A percentile compares a stretch with the other conserved stretches of the same genome.
phyloP scores from a whole-genome alignment of 1,140 invertebrate genomes.

The Ips typographus region DNA sequence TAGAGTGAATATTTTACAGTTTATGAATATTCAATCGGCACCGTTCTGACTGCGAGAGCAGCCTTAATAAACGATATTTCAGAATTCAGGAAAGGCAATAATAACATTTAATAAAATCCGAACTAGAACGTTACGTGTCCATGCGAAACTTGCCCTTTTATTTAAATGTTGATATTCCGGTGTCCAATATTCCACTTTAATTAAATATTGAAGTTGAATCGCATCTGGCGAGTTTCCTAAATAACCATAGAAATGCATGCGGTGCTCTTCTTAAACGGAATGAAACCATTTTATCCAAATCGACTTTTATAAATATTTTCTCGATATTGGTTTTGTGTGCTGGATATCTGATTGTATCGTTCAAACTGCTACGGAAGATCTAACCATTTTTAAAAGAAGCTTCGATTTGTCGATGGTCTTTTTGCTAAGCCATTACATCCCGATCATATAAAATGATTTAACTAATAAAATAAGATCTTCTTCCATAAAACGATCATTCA shows the following conservation, averaged over 20 bases:
- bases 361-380: not conserved
- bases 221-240: constrained; percentile 24
- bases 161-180: constrained; percentile 26
- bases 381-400: constrained; percentile 12
- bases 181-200: constrained; percentile 26
- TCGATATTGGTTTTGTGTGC: constrained; percentile 20
- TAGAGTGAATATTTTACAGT: not conserved
- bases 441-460: too few relatives aligned
- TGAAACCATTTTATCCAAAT: constrained; percentile 29
- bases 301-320: constrained; percentile 32
- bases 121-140: not conserved
- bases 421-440: not conserved
- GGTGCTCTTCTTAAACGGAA: constrained; percentile 29
- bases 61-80: constrained; percentile 1
- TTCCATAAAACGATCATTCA: too few relatives aligned
- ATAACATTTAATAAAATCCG: constrained; percentile 14
- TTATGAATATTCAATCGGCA: constrained; percentile 2
- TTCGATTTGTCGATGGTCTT: constrained; percentile 8
- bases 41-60: not conserved
- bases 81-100: constrained; percentile 2
- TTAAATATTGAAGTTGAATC: constrained; percentile 27
- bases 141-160: constrained; percentile 14
- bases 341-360: constrained; percentile 5
- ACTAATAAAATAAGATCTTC: too few relatives aligned
- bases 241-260: constrained; percentile 29